phyloP scores from a whole-genome alignment of 1,140 invertebrate species.

The Littorina saxatilis region DNA sequence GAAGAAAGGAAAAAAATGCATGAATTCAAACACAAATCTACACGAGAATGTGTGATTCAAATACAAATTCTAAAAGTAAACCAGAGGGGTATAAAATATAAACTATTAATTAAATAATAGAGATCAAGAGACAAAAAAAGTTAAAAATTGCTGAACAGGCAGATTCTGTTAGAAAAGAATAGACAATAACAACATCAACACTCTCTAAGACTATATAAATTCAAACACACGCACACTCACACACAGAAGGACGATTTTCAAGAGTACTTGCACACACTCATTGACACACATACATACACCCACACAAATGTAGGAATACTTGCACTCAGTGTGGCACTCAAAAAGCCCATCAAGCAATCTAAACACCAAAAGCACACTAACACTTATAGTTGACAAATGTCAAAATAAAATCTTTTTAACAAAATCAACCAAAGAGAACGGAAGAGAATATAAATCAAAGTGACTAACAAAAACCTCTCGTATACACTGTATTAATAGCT shows the following conservation, averaged over 20 bases:
- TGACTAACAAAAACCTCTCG: background rate
- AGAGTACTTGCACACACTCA: too few relatives aligned
- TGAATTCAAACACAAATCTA: constrained; percentile 7
- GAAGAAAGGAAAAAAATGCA: constrained; percentile 14
- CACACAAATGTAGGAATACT: constrained; percentile 5
- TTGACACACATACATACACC: constrained; percentile 4
- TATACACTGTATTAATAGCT: too few relatives aligned
- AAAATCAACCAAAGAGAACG: background rate
- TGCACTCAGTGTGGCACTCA: background rate
- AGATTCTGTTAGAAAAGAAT: constrained; percentile 13
- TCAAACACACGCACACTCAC: constrained; percentile 5
- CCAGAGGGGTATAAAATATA: constrained; percentile 12
- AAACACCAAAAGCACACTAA: constrained; percentile 29
- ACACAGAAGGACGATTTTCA: background rate
- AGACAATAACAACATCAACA: constrained; percentile 34
- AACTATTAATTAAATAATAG: constrained; percentile 25
- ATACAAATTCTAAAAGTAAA: constrained; percentile 9
- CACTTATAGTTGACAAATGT: background rate
- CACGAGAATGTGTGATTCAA: constrained; percentile 2
- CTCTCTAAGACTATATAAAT: constrained; percentile 6
- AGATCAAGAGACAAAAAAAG: constrained; percentile 27
- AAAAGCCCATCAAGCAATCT: constrained; percentile 36
- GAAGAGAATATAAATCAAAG: background rate
- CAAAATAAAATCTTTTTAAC: background rate
- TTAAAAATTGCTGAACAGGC: background rate